phyloP scores from a whole-genome alignment of 2,113 vertebrate species.

The Protobothrops mucrosquamatus region DNA sequence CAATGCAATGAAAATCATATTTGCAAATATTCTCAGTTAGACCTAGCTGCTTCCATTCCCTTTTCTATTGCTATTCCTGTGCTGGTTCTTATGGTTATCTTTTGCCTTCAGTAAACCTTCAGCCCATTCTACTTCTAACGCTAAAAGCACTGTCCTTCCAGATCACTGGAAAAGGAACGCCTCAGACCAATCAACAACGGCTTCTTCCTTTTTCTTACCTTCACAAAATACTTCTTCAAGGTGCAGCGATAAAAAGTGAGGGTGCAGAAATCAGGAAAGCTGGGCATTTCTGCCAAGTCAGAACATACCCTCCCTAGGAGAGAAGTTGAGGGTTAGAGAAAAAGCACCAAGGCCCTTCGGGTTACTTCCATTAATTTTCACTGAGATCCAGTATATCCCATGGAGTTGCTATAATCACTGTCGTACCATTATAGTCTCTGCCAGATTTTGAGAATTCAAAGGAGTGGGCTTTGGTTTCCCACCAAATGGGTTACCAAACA shows the following conservation, averaged over 20 bases:
- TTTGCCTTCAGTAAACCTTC: background rate
- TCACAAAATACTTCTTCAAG: slow-evolving; percentile 54
- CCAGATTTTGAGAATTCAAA: background rate
- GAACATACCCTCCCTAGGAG: slow-evolving; percentile 57
- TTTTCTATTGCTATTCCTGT: background rate
- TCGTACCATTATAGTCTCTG: background rate
- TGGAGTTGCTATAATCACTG: background rate
- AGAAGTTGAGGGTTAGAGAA: slow-evolving; percentile 32
- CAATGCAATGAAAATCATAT: background rate
- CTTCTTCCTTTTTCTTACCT: slow-evolving; percentile 48
- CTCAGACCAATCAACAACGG: background rate
- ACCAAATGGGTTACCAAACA: background rate
- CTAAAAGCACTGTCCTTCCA: background rate
- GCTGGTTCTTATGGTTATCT: background rate
- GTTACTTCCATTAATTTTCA: background rate
- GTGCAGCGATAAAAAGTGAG: slow-evolving; percentile 59
- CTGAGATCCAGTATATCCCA: background rate
- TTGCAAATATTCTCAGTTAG: background rate
- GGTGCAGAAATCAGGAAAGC: slow-evolving; percentile 52
- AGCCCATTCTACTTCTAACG: background rate
- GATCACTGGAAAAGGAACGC: background rate
- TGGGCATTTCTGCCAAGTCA: background rate
- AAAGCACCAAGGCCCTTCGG: background rate
- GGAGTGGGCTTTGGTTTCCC: background rate
- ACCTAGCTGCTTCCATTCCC: background rate